phyloP scores from a whole-genome alignment of 2,888 invertebrate species.

The Chymomyza procnemis region DNA sequence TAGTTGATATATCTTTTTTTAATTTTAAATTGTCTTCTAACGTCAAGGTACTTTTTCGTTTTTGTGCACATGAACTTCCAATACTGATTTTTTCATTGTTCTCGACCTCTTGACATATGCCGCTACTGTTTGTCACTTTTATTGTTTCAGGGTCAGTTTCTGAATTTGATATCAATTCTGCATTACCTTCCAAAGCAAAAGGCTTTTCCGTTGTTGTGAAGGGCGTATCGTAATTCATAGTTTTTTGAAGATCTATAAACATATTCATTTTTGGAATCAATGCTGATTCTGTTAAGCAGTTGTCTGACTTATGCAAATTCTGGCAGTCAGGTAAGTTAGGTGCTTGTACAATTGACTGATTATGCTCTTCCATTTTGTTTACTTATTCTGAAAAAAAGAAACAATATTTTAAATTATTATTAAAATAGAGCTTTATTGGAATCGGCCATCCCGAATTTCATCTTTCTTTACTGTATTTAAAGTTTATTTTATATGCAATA shows the following conservation, averaged over 20 bases:
- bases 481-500: too few relatives aligned
- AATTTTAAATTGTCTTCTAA: slow-evolving; percentile 46
- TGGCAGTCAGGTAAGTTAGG: neutral
- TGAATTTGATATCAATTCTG: neutral
- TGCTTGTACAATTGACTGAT: neutral
- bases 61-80: slow-evolving; percentile 21
- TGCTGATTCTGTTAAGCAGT: neutral
- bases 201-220: neutral
- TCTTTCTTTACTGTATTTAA: too few relatives aligned
- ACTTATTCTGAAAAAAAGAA: neutral
- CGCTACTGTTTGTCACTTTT: neutral
- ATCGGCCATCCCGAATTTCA: too few relatives aligned
- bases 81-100: neutral
- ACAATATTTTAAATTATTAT: neutral
- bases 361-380: slow-evolving; percentile 1
- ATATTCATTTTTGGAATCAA: neutral
- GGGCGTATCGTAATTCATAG: neutral
- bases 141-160: neutral
- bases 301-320: neutral
- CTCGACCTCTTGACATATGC: neutral
- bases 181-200: neutral
- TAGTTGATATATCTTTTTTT: slow-evolving; percentile 44
- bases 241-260: neutral
- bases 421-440: neutral
- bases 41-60: slow-evolving; percentile 42